phyloP scores from a whole-genome alignment of 2,113 vertebrate genomes.

The Cyanoderma ruficeps region DNA sequence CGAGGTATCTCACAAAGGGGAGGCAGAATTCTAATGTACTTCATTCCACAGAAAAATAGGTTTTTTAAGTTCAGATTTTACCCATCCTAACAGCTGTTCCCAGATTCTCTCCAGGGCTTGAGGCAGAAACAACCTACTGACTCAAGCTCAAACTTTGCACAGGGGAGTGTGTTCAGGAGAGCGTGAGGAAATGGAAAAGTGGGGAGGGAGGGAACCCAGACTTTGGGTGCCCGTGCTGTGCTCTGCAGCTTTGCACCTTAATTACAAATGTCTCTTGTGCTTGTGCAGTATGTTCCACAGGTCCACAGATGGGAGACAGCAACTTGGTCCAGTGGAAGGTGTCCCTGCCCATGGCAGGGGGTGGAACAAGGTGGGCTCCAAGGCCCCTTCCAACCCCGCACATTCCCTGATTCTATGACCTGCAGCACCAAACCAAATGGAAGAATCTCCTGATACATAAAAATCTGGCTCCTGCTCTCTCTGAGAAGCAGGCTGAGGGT shows the following conservation, averaged over 20 bases:
- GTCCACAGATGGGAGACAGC: background rate
- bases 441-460: background rate
- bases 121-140: background rate
- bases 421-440: background rate
- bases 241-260: background rate
- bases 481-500: background rate
- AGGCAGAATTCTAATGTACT: background rate
- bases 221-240: background rate
- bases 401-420: background rate
- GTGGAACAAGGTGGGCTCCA: background rate
- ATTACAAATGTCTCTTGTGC: background rate
- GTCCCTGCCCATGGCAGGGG: background rate
- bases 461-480: background rate
- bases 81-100: background rate
- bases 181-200: fast-evolving
- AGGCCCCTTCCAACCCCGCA: background rate
- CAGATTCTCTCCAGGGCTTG: background rate
- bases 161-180: background rate
- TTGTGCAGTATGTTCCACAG: background rate
- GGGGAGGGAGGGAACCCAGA: background rate
- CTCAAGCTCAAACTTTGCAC: background rate
- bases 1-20: fast-evolving
- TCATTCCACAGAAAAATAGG: background rate
- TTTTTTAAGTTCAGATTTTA: background rate
- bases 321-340: fast-evolving